Percentiles rank a stretch among this genome's conserved stretches.
Conservation (phyloP, 1,140 invertebrate species). For the Pemphigus obesinymphae region DNA sequence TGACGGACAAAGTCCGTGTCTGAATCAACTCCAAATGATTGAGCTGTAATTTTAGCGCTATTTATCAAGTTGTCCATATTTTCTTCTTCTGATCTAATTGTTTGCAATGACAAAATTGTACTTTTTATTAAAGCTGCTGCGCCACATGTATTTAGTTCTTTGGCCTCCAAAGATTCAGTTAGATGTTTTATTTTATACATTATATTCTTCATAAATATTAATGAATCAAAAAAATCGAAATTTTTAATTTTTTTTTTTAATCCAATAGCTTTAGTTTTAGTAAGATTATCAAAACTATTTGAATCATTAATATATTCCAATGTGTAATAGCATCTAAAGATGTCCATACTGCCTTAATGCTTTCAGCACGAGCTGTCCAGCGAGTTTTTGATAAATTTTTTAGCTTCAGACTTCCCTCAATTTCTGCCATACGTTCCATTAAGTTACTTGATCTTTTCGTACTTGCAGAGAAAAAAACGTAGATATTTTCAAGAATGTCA, state of each 20-base stretch:
- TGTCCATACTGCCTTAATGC: slow-evolving; percentile 1
- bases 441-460: slow-evolving; percentile 16
- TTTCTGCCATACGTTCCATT: slow-evolving; percentile 2
- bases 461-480: no score
- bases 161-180: slow-evolving; percentile 13
- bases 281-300: not conserved
- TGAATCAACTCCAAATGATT: not conserved
- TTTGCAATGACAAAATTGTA: not conserved
- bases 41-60: not conserved
- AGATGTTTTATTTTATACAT: slow-evolving; percentile 4
- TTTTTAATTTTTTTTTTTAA: slow-evolving; percentile 25
- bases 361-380: slow-evolving; percentile 15
- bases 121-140: not conserved
- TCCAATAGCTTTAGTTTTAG: not conserved
- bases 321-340: slow-evolving; percentile 15
- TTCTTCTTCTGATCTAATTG: not conserved
- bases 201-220: slow-evolving; percentile 22
- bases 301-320: slow-evolving; percentile 21
- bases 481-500: slow-evolving; percentile 14
- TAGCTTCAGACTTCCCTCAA: slow-evolving; percentile 5
- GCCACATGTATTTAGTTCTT: not conserved
- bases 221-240: slow-evolving; percentile 10
- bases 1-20: not conserved
- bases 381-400: slow-evolving; percentile 22
- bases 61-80: not conserved